Base-by-base conservation (phyloP, 2,888 invertebrate genomes). In the Eumacrocentrus americanus region DNA sequence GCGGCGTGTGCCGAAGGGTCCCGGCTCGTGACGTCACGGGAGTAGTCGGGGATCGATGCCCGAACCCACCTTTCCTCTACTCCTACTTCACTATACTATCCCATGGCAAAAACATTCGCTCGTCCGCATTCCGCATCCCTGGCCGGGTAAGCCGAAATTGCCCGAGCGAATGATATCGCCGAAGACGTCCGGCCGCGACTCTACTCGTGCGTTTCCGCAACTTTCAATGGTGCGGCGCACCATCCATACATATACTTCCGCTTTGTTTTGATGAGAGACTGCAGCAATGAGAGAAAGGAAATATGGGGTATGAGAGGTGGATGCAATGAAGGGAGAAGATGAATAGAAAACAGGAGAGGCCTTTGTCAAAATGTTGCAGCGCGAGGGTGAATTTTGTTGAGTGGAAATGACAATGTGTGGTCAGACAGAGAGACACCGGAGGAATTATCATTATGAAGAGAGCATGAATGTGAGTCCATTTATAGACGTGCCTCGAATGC, bases 11-110 rank as follows among this genome's bases (percentile, higher is more conserved):
- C 69, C 67, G 63, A 62, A 66, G 68, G 71, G 70, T 73, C 72
- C 73, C 72, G 72, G 71, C 71, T 71, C 63, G 73, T 76, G 78
- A 78, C 78, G 78, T 78, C 77, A 78, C 78, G 72, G 78, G 76
- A 76, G 72, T 67, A 75, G 74, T 74, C 72, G 75, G 74, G 74
- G 76, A 79, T 78, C 78, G 78, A 78, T 78, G 75, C 74, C 75
- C 73, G 73, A 73, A 75, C 75, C 67, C 61, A 56, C 69, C 63
- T 62, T 63, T 60, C 66, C 44, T 58, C 62, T 64, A 60, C 59
- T 64, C 60, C n/a, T 62, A 66, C 25, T 56, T 63, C 58, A 61
- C 59, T 44, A 64, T 76, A 78, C 74, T 75, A 53, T 71, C 54
- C 72, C 71, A 66, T 58, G 54, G 71, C 67, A 70, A 78, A 76